Conservation (phyloP, 2,888 invertebrate genomes). For the Fragum whitleyi region DNA sequence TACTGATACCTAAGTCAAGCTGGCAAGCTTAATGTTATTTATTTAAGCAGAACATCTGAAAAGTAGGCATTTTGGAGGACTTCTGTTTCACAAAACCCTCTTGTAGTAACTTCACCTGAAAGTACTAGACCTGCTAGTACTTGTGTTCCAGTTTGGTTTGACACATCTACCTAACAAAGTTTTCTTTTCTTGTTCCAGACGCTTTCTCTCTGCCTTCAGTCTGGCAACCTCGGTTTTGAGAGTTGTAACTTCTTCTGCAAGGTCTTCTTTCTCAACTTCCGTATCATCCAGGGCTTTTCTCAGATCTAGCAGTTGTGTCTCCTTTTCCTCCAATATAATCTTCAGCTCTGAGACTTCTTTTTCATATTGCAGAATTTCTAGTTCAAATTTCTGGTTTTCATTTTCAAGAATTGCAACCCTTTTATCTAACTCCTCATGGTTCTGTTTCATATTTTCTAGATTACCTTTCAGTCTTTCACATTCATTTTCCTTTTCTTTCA, state of each 20-base stretch:
- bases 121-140: slow-evolving; percentile 19
- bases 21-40: too few relatives aligned
- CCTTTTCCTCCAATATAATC: slow-evolving; percentile 48
- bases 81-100: too few relatives aligned
- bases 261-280: slow-evolving; percentile 62
- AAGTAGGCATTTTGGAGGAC: too few relatives aligned
- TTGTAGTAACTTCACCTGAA: too few relatives aligned
- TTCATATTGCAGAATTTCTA: slow-evolving; percentile 49
- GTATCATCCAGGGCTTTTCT: slow-evolving; percentile 55
- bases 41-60: too few relatives aligned
- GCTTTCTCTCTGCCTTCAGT: slow-evolving; percentile 53
- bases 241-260: slow-evolving; percentile 53
- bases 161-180: slow-evolving; percentile 58
- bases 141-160: slow-evolving; percentile 59
- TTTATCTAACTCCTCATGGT: slow-evolving; percentile 45
- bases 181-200: slow-evolving; percentile 59
- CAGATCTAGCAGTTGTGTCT: slow-evolving; percentile 50
- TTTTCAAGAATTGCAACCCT: slow-evolving; percentile 51
- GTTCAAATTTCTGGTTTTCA: slow-evolving; percentile 47
- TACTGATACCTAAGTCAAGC: too few relatives aligned
- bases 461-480: slow-evolving; percentile 31
- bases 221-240: slow-evolving; percentile 50
- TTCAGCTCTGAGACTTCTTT: slow-evolving; percentile 47
- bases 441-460: slow-evolving; percentile 27
- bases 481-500: slow-evolving; percentile 54